These are phyloP conservation scores for Choristoneura fumiferana DNA, from an alignment of 1,140 invertebrate genomes.

Conservation along the genomic window DNA sequence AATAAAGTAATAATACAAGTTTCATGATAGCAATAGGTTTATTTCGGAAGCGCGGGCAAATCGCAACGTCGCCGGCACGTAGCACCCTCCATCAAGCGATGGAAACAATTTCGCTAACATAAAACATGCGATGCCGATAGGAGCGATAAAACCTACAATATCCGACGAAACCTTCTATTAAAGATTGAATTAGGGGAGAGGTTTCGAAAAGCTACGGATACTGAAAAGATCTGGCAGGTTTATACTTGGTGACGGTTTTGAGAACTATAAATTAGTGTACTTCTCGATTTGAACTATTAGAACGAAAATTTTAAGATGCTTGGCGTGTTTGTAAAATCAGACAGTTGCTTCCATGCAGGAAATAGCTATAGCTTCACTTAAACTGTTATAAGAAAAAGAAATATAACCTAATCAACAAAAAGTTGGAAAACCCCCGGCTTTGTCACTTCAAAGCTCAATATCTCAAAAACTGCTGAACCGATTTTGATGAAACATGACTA, in stretches of 20 bases:
- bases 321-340: too few species aligned
- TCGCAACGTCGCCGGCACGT: conserved; percentile 1
- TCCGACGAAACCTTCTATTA: background rate
- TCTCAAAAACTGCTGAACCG: too few species aligned
- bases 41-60: background rate
- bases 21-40: conserved; percentile 1
- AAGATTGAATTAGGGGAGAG: background rate
- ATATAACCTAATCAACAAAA: too few species aligned
- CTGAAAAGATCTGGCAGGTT: too few species aligned
- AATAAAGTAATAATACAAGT: conserved; percentile 11
- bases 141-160: conserved; percentile 5
- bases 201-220: background rate
- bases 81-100: background rate
- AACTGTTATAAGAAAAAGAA: too few species aligned
- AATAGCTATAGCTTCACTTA: too few species aligned
- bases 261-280: background rate
- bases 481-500: too few species aligned
- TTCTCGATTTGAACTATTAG: background rate
- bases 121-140: conserved; percentile 4
- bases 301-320: too few species aligned
- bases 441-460: too few species aligned
- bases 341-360: too few species aligned
- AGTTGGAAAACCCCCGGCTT: too few species aligned
- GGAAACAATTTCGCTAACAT: background rate
- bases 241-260: too few species aligned